Conservation (phyloP, 2,888 invertebrate genomes). For the Venustoraphidia nigricollis region DNA sequence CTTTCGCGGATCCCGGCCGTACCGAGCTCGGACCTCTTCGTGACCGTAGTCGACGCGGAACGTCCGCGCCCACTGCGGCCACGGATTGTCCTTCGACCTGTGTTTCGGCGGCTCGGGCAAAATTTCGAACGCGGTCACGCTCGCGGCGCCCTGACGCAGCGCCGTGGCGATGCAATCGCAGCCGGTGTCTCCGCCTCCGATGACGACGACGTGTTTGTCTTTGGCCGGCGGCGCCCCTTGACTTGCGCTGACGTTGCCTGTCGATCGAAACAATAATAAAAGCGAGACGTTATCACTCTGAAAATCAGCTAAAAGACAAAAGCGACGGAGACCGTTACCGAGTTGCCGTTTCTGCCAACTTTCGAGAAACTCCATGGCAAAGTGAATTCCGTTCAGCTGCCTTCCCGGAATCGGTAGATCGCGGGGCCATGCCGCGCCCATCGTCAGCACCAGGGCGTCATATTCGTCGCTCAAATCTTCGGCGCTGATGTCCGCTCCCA, state of each 20-base stretch:
- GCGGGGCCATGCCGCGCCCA: slow-evolving; percentile 93
- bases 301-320: too few relatives aligned
- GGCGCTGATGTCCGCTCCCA: slow-evolving; percentile 81
- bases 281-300: slow-evolving; percentile 10
- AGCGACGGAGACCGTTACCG: slow-evolving; percentile 30
- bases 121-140: slow-evolving; percentile 93
- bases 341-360: slow-evolving; percentile 91
- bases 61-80: slow-evolving; percentile 97
- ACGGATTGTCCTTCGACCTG: slow-evolving; percentile 83
- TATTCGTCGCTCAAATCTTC: slow-evolving; percentile 47
- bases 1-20: slow-evolving; percentile 82
- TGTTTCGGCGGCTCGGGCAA: slow-evolving; percentile 75
- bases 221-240: slow-evolving; percentile 55
- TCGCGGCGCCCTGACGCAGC: slow-evolving; percentile 76
- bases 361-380: slow-evolving; percentile 95
- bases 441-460: slow-evolving; percentile 79
- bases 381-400: slow-evolving; percentile 84
- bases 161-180: slow-evolving; percentile 99
- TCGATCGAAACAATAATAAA: too few relatives aligned
- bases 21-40: slow-evolving; percentile 75
- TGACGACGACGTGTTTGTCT: slow-evolving; percentile 87
- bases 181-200: slow-evolving; percentile 75
- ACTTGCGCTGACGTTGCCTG: neutral
- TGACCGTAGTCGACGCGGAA: slow-evolving; percentile 97
- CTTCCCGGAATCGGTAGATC: slow-evolving; percentile 73